Evolutionary conservation across 2,797 vertebrate genomes (phyloP), one percentile per base, ranked within the genome.

Genomic region (Sciaenops ocellatus): DNA sequence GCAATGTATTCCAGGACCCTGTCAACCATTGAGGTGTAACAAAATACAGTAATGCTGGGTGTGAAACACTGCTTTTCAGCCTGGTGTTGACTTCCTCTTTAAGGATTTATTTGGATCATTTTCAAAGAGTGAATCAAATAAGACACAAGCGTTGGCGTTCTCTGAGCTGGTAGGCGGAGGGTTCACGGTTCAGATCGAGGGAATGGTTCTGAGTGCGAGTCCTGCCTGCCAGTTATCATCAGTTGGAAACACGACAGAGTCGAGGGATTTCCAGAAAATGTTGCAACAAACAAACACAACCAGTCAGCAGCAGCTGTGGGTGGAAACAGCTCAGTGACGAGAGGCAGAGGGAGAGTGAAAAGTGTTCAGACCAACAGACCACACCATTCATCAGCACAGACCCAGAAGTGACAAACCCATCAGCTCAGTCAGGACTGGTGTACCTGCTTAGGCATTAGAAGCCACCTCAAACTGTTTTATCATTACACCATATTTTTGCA

Each of bases 231-330:
- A 60, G 62, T 42, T 64, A 22, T 26, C 61, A 3, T 80, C 57
- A 10, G 48, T 47, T 72, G 30, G 66, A 83, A 70, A 71, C 55
- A 22, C 20, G 9, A 73, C 11, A 11, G 42, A 24, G 3, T 75
- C 42, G 0, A 59, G 55, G 41, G 70, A 75, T 75, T 84, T 51
- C 52, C 48, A 66, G 66, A 75, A 76, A 78, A 67, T 69, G 28
- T 55, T 67, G 28, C 50, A 67, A 62, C 69, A 70, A 82, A 73
- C 28, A 68, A 69, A 79, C 68, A 44, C 50, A 74, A 55, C 46
- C 22, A 47, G 61, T 79, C 46, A 66, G 68, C 42, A 51, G 71
- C 63, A 65, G 7, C 52, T 38, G 76, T 69, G 57, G 57, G 51
- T 48, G 69, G 41, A 71, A 80, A 71, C 55, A 1, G 56, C 57